A percentile compares a stretch with the other conserved stretches of the same genome.
These are phyloP conservation scores for Chrysolina americana DNA, from an alignment of 2,888 invertebrate genomes.

Conservation along the genomic window DNA sequence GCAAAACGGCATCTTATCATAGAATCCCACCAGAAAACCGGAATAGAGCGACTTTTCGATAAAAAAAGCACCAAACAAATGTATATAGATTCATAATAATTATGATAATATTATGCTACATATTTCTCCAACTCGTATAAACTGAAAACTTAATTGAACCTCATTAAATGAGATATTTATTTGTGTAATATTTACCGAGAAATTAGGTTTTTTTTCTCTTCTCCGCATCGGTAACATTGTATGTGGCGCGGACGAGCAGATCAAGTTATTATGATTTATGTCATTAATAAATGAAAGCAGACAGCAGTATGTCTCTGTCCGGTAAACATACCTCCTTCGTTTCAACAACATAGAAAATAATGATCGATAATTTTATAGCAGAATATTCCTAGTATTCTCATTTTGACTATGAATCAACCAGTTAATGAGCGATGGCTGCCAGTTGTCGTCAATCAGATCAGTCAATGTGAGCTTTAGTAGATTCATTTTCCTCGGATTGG, in stretches of 20 bases:
- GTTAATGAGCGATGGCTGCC: neutral
- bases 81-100: conserved; percentile 50
- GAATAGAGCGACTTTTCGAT: conserved; percentile 39
- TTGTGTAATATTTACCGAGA: conserved; percentile 43
- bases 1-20: conserved; percentile 35
- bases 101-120: conserved; percentile 51
- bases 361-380: conserved; percentile 28
- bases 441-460: neutral
- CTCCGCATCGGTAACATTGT: conserved; percentile 33
- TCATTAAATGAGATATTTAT: conserved; percentile 49
- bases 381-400: conserved; percentile 16
- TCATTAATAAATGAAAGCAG: conserved; percentile 32
- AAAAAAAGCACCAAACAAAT: conserved; percentile 45
- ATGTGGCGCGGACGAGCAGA: conserved; percentile 32
- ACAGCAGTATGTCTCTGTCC: conserved; percentile 37
- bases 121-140: conserved; percentile 48
- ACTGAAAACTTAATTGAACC: conserved; percentile 51
- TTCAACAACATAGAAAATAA: conserved; percentile 31
- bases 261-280: conserved; percentile 44
- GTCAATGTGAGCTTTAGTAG: neutral
- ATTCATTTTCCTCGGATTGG: neutral
- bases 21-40: conserved; percentile 44
- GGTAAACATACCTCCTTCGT: conserved; percentile 34
- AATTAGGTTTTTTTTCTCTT: conserved; percentile 34
- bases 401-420: conserved; percentile 14